phyloP scores from a whole-genome alignment of 2,113 vertebrate species.

The Myocastor coypus region DNA sequence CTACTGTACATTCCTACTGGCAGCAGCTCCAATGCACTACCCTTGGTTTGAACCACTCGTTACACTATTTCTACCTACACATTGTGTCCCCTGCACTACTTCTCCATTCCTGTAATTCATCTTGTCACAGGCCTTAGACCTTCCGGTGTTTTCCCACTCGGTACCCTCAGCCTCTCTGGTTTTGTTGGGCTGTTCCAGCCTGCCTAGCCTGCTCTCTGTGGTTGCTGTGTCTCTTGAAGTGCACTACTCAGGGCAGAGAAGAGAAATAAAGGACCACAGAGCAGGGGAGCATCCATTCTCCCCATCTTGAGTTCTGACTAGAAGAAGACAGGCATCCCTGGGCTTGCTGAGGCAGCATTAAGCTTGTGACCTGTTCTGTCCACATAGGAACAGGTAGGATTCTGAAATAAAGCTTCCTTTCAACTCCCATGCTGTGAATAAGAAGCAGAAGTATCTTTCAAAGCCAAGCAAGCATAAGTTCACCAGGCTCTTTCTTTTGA shows the following conservation, averaged over 20 bases:
- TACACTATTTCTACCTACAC: no score
- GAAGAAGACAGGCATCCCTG: not conserved
- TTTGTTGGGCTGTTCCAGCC: not conserved
- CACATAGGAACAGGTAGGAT: not conserved
- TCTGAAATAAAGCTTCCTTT: not conserved
- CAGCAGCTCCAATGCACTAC: not conserved
- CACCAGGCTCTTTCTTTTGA: not conserved
- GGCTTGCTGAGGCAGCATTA: not conserved
- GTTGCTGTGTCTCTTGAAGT: not conserved
- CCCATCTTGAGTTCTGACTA: not conserved
- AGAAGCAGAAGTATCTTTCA: not conserved
- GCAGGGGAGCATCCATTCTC: not conserved
- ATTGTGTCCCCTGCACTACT: not conserved
- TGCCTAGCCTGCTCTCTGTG: not conserved
- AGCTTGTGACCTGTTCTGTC: not conserved
- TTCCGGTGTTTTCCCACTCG: not conserved
- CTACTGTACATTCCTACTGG: not conserved
- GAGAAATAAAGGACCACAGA: not conserved
- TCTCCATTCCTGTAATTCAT: not conserved
- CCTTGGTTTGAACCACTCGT: not conserved
- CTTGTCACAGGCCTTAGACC: not conserved
- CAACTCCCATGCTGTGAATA: not conserved
- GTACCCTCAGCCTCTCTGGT: not conserved
- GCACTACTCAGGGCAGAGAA: not conserved
- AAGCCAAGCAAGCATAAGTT: not conserved